Evolutionary conservation across 2,888 invertebrate species (phyloP).

Genomic region (Mesochorus sp.): DNA sequence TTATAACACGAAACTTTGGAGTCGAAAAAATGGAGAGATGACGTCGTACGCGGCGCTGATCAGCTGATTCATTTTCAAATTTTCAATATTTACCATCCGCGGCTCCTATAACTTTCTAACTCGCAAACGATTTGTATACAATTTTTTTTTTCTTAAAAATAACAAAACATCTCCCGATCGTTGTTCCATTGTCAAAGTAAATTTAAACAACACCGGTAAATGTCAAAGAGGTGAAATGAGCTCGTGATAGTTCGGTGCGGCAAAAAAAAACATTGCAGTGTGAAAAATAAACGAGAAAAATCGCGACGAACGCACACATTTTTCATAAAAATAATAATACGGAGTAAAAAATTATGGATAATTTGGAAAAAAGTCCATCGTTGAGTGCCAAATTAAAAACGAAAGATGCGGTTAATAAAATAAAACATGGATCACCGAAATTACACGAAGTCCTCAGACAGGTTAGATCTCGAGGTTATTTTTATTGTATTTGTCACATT

Average conservation of each 20-base stretch:
- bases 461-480: constrained; percentile 66
- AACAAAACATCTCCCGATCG: background rate
- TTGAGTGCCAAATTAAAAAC: constrained; percentile 68
- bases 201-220: too few relatives aligned
- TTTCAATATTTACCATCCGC: background rate
- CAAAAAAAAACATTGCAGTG: background rate
- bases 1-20: too few relatives aligned
- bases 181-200: background rate
- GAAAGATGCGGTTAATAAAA: constrained; percentile 70
- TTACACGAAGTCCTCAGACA: constrained; percentile 80
- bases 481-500: too few relatives aligned
- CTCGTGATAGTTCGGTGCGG: background rate
- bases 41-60: background rate
- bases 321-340: background rate
- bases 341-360: constrained; percentile 64
- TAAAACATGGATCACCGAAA: constrained; percentile 79
- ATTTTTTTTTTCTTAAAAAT: too few relatives aligned
- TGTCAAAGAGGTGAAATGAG: constrained; percentile 11
- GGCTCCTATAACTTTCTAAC: too few relatives aligned
- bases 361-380: constrained; percentile 67
- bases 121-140: too few relatives aligned
- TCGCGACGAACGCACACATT: background rate
- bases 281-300: background rate
- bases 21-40: too few relatives aligned
- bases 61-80: background rate